Evolutionary conservation across 2,797 vertebrate genomes (phyloP).

Genomic region (Siniperca undulata): DNA sequence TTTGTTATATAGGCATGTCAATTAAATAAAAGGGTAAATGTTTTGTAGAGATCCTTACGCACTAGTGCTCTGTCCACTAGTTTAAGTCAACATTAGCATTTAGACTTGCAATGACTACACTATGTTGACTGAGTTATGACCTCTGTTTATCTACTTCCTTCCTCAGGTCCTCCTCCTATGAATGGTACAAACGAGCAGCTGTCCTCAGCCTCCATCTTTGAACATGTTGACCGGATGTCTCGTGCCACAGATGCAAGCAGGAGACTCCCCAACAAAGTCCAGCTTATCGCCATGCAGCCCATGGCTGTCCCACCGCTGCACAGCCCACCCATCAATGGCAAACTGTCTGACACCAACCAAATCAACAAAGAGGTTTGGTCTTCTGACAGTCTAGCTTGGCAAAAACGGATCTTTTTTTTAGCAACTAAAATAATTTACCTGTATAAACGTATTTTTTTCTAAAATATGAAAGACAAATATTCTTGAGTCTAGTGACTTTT

Average conservation of each 20-base stretch:
- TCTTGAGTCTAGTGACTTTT: not conserved
- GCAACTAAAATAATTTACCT: not conserved
- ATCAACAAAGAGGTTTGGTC: constrained; percentile 94
- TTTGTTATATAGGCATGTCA: not conserved
- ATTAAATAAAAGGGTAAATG: constrained; percentile 4
- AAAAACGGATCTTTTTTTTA: not conserved
- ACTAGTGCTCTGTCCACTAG: constrained; percentile 40
- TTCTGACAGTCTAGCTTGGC: not conserved
- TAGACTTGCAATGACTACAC: not conserved
- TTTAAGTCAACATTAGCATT: constrained; percentile 30
- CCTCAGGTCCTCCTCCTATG: constrained; percentile 88
- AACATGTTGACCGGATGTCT: constrained; percentile 94
- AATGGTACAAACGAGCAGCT: constrained; percentile 87
- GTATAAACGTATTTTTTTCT: not conserved
- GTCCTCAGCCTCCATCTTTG: constrained; percentile 96
- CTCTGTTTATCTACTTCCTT: not conserved
- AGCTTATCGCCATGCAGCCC: constrained; percentile 99
- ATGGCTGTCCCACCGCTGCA: constrained; percentile 90
- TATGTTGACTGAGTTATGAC: not conserved
- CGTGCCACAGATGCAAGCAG: constrained; percentile 89
- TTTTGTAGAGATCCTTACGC: not conserved
- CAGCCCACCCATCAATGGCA: constrained; percentile 84
- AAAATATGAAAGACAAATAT: not conserved
- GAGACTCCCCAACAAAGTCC: constrained; percentile 93
- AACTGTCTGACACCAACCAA: constrained; percentile 89